Evolutionary conservation across 2,888 invertebrate genomes (phyloP), one percentile per base, ranked within the genome.

Genomic region (Allygus modestus): DNA sequence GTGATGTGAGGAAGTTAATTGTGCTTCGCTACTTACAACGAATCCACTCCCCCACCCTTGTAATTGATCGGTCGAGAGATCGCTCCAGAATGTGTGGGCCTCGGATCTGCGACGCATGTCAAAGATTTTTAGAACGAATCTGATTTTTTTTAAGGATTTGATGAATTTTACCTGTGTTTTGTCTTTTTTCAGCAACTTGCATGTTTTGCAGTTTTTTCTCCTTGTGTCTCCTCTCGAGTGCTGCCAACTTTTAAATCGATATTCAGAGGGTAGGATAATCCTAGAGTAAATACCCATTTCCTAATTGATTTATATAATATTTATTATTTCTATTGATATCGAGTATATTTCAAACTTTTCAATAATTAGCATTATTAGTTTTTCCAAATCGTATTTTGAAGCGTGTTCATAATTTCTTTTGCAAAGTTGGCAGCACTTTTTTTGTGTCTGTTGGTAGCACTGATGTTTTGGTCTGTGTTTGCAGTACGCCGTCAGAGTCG

Each of bases 401-500:
- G 23, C 2, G 20, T 20, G 1, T 23, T 58, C 23, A 20, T 58
- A 58, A 23, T 4, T 46, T 46, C 12, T 46, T 17, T 46, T 46
- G 58, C 58, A 54, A 17, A 71, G 85, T 83, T 58, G 81, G 71
- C 84, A 83, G 82, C 71, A 79, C 65, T 83, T 82, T 37, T 7
- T 65, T 85, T 37, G 82, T 54, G 20, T 82, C 41, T 81, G 46
- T 83, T 58, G 43, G 83, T 81, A 77, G 69, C 82, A 79, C 81
- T 82, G 73, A 82, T 79, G 85, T 75, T 84, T 85, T 83, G 82
- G 79, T 73, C 85, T 86, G 85, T 87, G 85, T 95, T 93, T 94
- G 90, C 96, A 97, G 97, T 96, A 96, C 77, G 77, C 41, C 96
- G 96, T 94, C 96, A 96, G 93, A 94, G 95, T 93, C 96, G 96